Evolutionary conservation across 1,140 invertebrate genomes (phyloP).

Genomic region (Rhagoletis pomonella): DNA sequence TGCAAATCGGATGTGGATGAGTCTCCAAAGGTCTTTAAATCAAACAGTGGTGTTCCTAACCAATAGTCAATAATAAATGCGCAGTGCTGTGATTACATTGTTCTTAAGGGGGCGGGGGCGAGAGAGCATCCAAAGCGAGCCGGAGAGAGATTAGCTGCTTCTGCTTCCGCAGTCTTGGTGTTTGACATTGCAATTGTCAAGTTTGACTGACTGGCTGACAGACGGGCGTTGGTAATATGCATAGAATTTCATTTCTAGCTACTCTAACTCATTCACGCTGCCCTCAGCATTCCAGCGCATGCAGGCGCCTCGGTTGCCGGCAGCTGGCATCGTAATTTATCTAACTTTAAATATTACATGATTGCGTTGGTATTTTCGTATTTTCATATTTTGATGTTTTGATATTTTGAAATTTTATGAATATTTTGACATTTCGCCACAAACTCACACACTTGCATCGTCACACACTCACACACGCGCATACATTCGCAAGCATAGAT

Average conservation of each 20-base stretch:
- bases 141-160: background rate
- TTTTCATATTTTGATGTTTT: background rate
- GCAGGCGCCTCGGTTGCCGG: background rate
- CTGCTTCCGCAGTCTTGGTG: background rate
- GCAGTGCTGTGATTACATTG: background rate
- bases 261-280: background rate
- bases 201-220: background rate
- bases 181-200: background rate
- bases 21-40: background rate
- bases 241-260: background rate
- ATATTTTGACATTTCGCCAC: slow-evolving; percentile 39
- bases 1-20: background rate
- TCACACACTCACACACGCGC: background rate
- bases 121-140: background rate
- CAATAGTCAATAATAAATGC: background rate
- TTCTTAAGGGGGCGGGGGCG: background rate
- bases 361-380: slow-evolving; percentile 26
- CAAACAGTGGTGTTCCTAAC: background rate
- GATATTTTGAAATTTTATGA: slow-evolving; percentile 31
- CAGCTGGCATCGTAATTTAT: slow-evolving; percentile 38
- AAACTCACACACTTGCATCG: background rate
- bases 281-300: background rate
- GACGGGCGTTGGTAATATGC: background rate
- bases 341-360: slow-evolving; percentile 44
- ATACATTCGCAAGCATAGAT: too few relatives aligned